phyloP scores from a whole-genome alignment of 2,113 vertebrate genomes.

The Notothenia rossii region DNA sequence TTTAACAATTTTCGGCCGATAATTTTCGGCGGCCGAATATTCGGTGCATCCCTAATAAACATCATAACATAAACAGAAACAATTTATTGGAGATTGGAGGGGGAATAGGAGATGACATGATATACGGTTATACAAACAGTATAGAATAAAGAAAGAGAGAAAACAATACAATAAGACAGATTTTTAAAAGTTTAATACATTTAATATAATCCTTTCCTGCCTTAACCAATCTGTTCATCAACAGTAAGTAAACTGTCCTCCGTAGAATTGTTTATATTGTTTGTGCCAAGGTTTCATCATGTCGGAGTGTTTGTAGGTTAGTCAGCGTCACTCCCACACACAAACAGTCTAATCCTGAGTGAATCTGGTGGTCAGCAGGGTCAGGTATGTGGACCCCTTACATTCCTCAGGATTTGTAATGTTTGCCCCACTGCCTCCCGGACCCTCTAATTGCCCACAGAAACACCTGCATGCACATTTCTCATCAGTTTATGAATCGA shows the following conservation, averaged over 20 bases:
- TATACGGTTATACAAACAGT: too few relatives aligned
- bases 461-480: slow-evolving; percentile 27
- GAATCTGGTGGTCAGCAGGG: slow-evolving; percentile 61
- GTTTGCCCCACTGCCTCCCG: slow-evolving; percentile 50
- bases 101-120: background rate
- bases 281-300: background rate
- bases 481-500: background rate
- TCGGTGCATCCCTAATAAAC: background rate
- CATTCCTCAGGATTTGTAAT: slow-evolving; percentile 73
- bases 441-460: background rate
- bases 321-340: slow-evolving; percentile 10
- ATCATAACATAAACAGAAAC: background rate
- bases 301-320: slow-evolving; percentile 17
- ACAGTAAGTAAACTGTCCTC: background rate
- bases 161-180: too few relatives aligned
- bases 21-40: too few relatives aligned
- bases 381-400: slow-evolving; percentile 54
- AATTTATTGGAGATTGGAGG: background rate
- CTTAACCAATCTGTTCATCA: background rate
- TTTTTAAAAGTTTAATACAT: too few relatives aligned
- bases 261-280: background rate
- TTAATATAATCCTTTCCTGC: background rate
- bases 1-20: too few relatives aligned
- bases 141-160: too few relatives aligned
- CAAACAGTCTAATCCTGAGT: slow-evolving; percentile 17